phyloP scores from a whole-genome alignment of 1,140 invertebrate genomes.

The Chionoecetes opilio region DNA sequence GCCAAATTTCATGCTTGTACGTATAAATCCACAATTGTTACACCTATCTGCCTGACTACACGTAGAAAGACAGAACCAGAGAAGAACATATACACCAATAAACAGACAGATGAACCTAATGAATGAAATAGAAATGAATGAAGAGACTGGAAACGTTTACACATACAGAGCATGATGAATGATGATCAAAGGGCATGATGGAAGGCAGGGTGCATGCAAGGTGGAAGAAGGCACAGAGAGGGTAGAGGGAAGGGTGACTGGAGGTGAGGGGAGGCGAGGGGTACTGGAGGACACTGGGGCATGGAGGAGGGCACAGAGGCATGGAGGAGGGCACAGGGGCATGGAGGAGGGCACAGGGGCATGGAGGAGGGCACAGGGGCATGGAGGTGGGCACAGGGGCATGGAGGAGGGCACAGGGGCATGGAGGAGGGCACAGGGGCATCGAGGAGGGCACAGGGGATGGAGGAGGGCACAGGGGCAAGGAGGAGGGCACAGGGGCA shows the following conservation, averaged over 20 bases:
- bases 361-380: neutral
- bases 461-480: neutral
- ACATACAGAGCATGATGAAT: neutral
- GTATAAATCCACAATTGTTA: neutral
- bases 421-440: neutral
- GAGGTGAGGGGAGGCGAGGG: too few species aligned
- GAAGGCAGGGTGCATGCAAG: neutral
- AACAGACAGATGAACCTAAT: neutral
- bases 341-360: too few species aligned
- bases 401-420: neutral
- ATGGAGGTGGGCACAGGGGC: neutral
- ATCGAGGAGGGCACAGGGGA: too few species aligned
- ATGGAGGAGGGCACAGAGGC: neutral
- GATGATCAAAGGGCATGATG: neutral
- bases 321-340: too few species aligned
- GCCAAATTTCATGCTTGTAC: too few species aligned
- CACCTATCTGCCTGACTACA: neutral
- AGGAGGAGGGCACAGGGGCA: neutral
- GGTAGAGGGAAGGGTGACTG: too few species aligned
- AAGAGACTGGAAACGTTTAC: neutral
- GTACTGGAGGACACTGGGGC: neutral
- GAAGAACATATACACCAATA: neutral
- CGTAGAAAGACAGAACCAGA: neutral
- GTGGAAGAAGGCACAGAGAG: neutral
- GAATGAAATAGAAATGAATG: too few species aligned